phyloP scores from a whole-genome alignment of 2,113 vertebrate species.

The Pedetes capensis region DNA sequence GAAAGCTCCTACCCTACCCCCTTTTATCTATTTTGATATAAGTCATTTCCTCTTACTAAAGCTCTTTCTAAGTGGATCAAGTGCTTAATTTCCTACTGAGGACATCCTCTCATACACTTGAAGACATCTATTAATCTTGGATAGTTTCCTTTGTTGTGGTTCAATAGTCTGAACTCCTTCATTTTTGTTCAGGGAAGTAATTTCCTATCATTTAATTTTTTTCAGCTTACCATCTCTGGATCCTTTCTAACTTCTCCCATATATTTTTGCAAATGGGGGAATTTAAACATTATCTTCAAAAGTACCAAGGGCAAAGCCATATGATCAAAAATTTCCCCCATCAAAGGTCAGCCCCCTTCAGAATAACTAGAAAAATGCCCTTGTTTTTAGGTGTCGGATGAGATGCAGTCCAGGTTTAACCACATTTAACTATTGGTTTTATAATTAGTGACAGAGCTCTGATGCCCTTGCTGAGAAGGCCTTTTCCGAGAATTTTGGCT shows the following conservation, averaged over 20 bases:
- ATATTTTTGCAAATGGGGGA: constrained; percentile 27
- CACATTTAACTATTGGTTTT: not conserved
- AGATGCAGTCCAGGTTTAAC: not conserved
- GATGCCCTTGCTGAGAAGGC: not conserved
- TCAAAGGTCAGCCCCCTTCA: not conserved
- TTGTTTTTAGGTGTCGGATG: not conserved
- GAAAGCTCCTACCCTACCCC: not conserved
- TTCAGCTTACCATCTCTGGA: constrained; percentile 24
- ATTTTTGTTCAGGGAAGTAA: constrained; percentile 45
- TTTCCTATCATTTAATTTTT: constrained; percentile 57
- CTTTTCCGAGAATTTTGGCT: not conserved
- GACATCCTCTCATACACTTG: constrained; percentile 33
- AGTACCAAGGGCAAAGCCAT: not conserved
- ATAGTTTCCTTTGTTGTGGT: constrained; percentile 54
- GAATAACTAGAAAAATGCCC: not conserved
- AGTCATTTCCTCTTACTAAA: constrained; percentile 32
- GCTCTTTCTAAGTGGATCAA: constrained; percentile 57
- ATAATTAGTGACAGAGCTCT: not conserved
- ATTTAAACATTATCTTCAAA: constrained; percentile 23
- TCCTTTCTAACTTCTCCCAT: not conserved
- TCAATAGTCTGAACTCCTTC: constrained; percentile 27
- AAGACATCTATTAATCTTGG: constrained; percentile 51
- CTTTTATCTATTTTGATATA: constrained; percentile 36
- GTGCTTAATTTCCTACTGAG: constrained; percentile 53
- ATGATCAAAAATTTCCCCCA: not conserved